Percentiles rank a stretch among this genome's conserved stretches.
phyloP scores from a whole-genome alignment of 2,888 invertebrate genomes.

The Marronus borbonicus region DNA sequence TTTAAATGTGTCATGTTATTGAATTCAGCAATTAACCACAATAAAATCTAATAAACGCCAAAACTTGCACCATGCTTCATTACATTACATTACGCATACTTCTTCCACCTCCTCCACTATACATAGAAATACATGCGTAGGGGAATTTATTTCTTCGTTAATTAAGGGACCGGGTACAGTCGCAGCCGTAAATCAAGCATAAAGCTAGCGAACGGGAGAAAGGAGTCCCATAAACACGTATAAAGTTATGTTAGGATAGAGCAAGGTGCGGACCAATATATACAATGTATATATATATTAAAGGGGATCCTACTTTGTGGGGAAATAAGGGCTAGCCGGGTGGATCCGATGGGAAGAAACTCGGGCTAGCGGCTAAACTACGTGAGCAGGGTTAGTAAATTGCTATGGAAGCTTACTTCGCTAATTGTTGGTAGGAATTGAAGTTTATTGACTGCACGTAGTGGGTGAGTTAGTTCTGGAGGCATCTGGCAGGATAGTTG shows the following conservation, averaged over 20 bases:
- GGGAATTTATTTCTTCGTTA: constrained; percentile 22
- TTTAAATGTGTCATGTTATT: too few species aligned
- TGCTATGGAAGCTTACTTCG: constrained; percentile 39
- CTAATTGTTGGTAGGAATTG: constrained; percentile 43
- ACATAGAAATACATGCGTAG: too few species aligned
- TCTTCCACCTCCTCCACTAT: too few species aligned
- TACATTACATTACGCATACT: too few species aligned
- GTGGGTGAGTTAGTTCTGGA: not conserved
- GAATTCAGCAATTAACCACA: too few species aligned
- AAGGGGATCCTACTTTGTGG: constrained; percentile 42
- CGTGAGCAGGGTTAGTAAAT: constrained; percentile 47
- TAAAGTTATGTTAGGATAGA: constrained; percentile 49
- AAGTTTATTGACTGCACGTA: constrained; percentile 34
- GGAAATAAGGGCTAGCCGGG: constrained; percentile 31
- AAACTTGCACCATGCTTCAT: too few species aligned
- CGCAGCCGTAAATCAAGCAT: constrained; percentile 37
- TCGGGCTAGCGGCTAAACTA: constrained; percentile 29
- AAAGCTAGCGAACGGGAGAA: constrained; percentile 20
- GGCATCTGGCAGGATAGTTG: too few species aligned
- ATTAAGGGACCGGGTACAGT: constrained; percentile 32
- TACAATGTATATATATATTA: constrained; percentile 18
- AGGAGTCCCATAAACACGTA: constrained; percentile 34
- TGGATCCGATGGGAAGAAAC: constrained; percentile 42
- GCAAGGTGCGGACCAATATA: constrained; percentile 40
- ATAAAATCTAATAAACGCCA: too few species aligned